Base-by-base conservation (phyloP, 92 coral and sea anemone genomes). In the Epizoanthus ramosus region DNA sequence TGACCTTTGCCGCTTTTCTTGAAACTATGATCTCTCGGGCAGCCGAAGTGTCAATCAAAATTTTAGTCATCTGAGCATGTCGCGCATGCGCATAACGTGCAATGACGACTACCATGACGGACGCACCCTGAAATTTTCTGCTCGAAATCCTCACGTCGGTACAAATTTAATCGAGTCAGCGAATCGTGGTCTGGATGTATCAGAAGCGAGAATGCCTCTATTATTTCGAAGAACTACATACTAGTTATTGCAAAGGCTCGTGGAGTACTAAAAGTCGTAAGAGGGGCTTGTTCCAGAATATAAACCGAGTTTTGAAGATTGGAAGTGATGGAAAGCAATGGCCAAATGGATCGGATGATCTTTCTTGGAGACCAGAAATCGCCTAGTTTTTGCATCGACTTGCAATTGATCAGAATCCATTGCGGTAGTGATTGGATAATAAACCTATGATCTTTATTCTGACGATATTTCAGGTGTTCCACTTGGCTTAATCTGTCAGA, bases 91-190 rank as follows among this genome's bases (percentile, higher is more conserved):
- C 68, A 63, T 63, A 63, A 63, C 68, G 68, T 31, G 23, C 68
- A 63, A 63, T 63, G 68, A 63, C 68, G 68, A 63, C 68, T 63
- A 63, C 68, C 68, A 63, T 63, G 68, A 63, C 68, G 68, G 68
- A 63, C 68, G 68, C 68, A 63, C 68, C 68, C 68, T 63, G 68
- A 63, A 63, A 63, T 63, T 63, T 63, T 63, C 68, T 63, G 68
- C 68, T 24, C 68, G 68, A 63, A 63, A 63, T 63, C 68, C 68
- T 63, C 68, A 63, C 68, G 68, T 63, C 68, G 68, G 68, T 63
- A 31, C 68, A 63, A 63, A 63, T 63, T n/a, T n/a, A n/a, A n/a
- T n/a, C n/a, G n/a, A n/a, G n/a, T n/a, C n/a, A n/a, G n/a, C n/a
- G n/a, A n/a, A 63, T 63, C 68, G 68, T 63, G 68, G n/a, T 63